phyloP scores from a whole-genome alignment of 64 coral and sea anemone genomes.

The Porites lutea region DNA sequence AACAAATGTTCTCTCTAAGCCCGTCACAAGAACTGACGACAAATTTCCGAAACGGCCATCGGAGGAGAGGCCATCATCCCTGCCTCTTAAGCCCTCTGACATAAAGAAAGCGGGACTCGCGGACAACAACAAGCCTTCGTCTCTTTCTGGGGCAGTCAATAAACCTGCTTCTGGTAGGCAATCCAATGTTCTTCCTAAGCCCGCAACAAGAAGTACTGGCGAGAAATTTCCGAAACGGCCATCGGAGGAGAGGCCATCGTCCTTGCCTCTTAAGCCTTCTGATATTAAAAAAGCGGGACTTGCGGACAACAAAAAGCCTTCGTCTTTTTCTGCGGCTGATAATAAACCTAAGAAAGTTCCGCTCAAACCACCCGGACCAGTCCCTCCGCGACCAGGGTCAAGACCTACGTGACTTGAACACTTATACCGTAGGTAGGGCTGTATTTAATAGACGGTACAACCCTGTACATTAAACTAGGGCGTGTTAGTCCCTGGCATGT shows the following conservation, averaged over 20 bases:
- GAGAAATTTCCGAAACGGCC: neutral
- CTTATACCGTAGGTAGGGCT: no score
- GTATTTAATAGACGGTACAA: no score
- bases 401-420: neutral
- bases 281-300: constrained; percentile 32
- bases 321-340: constrained; percentile 15
- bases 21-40: neutral
- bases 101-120: constrained; percentile 27
- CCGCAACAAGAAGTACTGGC: neutral
- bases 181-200: neutral
- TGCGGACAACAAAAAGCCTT: neutral
- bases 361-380: constrained; percentile 11
- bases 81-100: constrained; percentile 53
- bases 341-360: neutral
- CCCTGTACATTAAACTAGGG: no score
- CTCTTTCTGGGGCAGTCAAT: neutral
- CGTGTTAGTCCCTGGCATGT: no score
- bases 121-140: constrained; percentile 2
- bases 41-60: constrained; percentile 6
- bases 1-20: neutral
- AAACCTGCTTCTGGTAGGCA: no score
- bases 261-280: constrained; percentile 40
- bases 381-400: constrained; percentile 16
- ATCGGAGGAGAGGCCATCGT: constrained; percentile 41
- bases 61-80: constrained; percentile 37